Base-by-base conservation (phyloP, 1,140 invertebrate species). In the Metaphire vulgaris region DNA sequence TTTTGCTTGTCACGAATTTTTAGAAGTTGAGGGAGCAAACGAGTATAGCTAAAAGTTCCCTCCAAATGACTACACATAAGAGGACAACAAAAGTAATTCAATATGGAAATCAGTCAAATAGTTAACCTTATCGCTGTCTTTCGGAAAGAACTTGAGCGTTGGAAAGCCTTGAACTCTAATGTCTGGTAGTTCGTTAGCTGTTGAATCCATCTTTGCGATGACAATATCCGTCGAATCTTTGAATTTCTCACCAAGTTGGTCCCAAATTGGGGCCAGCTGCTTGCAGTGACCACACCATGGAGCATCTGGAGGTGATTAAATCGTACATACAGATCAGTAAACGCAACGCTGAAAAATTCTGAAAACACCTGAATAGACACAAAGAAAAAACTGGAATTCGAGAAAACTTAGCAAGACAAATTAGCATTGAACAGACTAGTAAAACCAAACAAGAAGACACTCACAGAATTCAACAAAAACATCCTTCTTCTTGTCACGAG, bases 281-380 rank as follows among this genome's bases (percentile, higher is more conserved):
- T 99, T 99, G 89, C 98, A 99, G 85, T 99, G 97, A 79, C 96
- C 96, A 87, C 98, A 99, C 97, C 97, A 99, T 85, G 97, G 97
- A 75, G 97, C 97, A 91, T 99, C 96, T 98, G 83, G 84, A 82
- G 72, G 41, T n/a, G n/a, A n/a, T n/a, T n/a, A n/a, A n/a, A n/a
- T n/a, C n/a, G n/a, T n/a, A n/a, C n/a, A n/a, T n/a, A n/a, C n/a
- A n/a, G n/a, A n/a, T n/a, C n/a, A n/a, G n/a, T n/a, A n/a, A n/a
- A n/a, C n/a, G n/a, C n/a, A n/a, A n/a, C n/a, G n/a, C n/a, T n/a
- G n/a, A n/a, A n/a, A n/a, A n/a, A n/a, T n/a, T n/a, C n/a, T n/a
- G n/a, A n/a, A n/a, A n/a, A n/a, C n/a, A n/a, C n/a, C n/a, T n/a
- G n/a, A n/a, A n/a, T n/a, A n/a, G n/a, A n/a, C n/a, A n/a, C n/a